phyloP scores from a whole-genome alignment of 2,113 vertebrate species.

The Gopherus evgoodei region DNA sequence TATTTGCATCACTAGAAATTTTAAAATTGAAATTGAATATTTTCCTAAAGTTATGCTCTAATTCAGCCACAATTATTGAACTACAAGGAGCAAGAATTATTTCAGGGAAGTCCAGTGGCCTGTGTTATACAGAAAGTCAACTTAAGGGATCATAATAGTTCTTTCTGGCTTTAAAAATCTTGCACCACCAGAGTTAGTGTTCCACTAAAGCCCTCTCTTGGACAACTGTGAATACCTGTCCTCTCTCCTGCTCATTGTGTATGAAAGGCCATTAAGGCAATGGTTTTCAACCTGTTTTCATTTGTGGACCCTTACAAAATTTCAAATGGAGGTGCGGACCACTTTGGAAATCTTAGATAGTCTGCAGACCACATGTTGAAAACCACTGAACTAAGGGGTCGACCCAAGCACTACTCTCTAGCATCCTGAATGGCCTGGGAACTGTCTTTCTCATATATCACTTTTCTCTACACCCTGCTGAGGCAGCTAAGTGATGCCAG shows the following conservation, averaged over 20 bases:
- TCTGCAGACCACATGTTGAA: too few species aligned
- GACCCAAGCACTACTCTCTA: neutral
- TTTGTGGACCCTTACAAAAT: too few species aligned
- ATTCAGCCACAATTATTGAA: neutral
- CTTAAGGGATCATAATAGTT: neutral
- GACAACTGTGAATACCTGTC: neutral
- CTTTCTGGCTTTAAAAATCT: neutral
- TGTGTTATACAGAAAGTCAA: neutral
- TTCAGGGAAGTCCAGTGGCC: neutral
- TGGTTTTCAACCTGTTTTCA: neutral
- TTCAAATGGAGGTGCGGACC: neutral
- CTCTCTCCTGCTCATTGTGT: neutral
- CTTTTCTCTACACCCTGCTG: neutral
- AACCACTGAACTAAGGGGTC: neutral
- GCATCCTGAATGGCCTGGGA: neutral
- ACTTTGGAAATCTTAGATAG: neutral
- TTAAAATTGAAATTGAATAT: neutral
- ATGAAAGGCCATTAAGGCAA: rapidly evolving
- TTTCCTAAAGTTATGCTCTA: neutral
- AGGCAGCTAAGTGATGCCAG: neutral
- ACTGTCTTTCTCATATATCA: rapidly evolving
- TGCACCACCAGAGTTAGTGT: neutral
- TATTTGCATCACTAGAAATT: neutral
- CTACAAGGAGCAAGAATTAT: neutral
- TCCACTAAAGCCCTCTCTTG: neutral